phyloP scores from a whole-genome alignment of 1,140 invertebrate species.

The Helicoverpa zea region DNA sequence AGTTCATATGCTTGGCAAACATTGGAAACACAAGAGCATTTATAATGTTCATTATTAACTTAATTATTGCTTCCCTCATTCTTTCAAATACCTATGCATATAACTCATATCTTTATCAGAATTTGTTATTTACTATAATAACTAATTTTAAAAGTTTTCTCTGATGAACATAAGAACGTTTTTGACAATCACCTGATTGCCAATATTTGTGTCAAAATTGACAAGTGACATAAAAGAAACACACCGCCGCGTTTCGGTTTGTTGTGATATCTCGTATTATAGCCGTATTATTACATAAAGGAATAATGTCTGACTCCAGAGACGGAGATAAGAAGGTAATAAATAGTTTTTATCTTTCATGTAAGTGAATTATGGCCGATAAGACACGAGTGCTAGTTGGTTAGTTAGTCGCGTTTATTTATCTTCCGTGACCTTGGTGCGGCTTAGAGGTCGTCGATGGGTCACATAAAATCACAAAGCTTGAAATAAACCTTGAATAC shows the following conservation, averaged over 20 bases:
- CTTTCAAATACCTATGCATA: too few relatives aligned
- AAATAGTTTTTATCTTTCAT: slow-evolving; percentile 51
- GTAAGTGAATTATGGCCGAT: slow-evolving; percentile 10
- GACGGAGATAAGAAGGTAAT: slow-evolving; percentile 68
- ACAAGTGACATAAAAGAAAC: slow-evolving; percentile 20
- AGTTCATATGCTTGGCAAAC: too few relatives aligned
- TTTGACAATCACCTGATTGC: slow-evolving; percentile 60
- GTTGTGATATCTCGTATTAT: slow-evolving; percentile 31
- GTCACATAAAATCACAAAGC: slow-evolving; percentile 31
- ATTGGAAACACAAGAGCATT: too few relatives aligned
- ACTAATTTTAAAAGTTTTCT: neutral
- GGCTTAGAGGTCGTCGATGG: slow-evolving; percentile 55
- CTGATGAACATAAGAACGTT: slow-evolving; percentile 40
- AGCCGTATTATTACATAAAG: slow-evolving; percentile 50
- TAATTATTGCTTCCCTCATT: too few relatives aligned
- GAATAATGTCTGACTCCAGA: slow-evolving; percentile 58
- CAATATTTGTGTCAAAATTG: slow-evolving; percentile 49
- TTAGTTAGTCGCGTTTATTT: slow-evolving; percentile 54
- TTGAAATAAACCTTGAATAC: neutral
- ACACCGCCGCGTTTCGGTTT: slow-evolving; percentile 37
- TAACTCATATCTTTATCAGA: too few relatives aligned
- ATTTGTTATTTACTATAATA: too few relatives aligned
- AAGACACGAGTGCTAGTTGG: slow-evolving; percentile 43
- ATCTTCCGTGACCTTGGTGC: slow-evolving; percentile 57
- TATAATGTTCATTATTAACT: too few relatives aligned